Conservation (phyloP, 1,140 invertebrate species). For the Drosophila ficusphila region DNA sequence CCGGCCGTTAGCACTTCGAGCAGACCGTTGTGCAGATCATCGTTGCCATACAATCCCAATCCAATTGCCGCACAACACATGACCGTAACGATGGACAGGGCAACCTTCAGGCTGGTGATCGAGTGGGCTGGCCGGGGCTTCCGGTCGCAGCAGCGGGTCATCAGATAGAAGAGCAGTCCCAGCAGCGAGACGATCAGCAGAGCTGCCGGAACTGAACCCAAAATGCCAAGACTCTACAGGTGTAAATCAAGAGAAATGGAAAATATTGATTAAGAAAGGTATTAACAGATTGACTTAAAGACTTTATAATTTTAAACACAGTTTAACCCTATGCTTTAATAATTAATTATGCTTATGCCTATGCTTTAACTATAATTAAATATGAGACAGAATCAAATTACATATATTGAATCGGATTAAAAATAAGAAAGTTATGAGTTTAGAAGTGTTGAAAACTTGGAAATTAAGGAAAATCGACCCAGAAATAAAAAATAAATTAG, state of each 20-base stretch:
- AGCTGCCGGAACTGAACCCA: conserved; percentile 94
- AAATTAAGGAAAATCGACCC: no score
- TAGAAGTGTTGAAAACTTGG: no score
- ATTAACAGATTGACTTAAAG: no score
- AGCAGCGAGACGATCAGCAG: conserved; percentile 95
- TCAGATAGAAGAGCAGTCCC: conserved; percentile 94
- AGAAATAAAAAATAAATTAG: no score
- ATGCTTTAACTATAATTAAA: no score
- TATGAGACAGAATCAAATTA: no score
- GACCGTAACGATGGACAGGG: conserved; percentile 92
- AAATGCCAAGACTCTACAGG: conserved; percentile 93
- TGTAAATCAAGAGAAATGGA: not conserved
- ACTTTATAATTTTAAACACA: no score
- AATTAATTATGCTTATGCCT: no score
- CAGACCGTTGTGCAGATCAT: conserved; percentile 95
- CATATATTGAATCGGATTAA: no score
- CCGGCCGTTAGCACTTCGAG: conserved; percentile 91
- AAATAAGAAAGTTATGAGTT: no score
- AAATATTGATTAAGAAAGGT: no score
- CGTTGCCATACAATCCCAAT: conserved; percentile 89
- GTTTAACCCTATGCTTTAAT: no score
- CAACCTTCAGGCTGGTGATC: conserved; percentile 92
- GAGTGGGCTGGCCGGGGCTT: conserved; percentile 93
- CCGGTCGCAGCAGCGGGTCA: conserved; percentile 96
- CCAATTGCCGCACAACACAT: conserved; percentile 92